These are phyloP conservation scores for Phrynocephalus forsythii DNA, from an alignment of 2,797 vertebrate species.

Conservation along the genomic window DNA sequence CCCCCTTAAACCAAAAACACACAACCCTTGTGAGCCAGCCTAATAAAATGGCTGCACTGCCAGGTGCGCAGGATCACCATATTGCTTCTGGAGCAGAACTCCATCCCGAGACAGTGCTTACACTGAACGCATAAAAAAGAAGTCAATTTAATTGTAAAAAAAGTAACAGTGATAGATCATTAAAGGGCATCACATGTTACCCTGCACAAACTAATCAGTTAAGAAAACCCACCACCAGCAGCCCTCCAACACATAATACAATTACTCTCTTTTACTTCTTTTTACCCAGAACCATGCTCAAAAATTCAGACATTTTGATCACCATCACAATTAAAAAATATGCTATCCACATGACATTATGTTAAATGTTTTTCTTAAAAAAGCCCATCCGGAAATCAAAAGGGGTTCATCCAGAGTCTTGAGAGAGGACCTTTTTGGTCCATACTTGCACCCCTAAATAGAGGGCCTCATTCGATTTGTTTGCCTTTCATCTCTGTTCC, in stretches of 20 bases:
- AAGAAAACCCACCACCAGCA: background rate
- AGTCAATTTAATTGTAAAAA: slow-evolving; percentile 40
- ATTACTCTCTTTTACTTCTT: slow-evolving; percentile 45
- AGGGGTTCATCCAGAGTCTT: background rate
- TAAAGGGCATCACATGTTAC: slow-evolving; percentile 39
- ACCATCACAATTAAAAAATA: background rate
- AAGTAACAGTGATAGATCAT: slow-evolving; percentile 49
- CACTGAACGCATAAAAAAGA: slow-evolving; percentile 44
- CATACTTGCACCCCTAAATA: slow-evolving; percentile 53
- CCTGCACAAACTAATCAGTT: slow-evolving; percentile 33
- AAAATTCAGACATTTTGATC: background rate
- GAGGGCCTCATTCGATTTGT: slow-evolving; percentile 68
- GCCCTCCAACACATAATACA: background rate
- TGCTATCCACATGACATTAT: slow-evolving; percentile 23
- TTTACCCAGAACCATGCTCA: background rate
- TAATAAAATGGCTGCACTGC: slow-evolving; percentile 35
- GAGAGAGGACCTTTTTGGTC: slow-evolving; percentile 13
- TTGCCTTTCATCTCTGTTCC: slow-evolving; percentile 13
- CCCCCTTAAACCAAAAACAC: slow-evolving; percentile 34
- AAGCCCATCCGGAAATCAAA: background rate
- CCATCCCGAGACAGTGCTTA: slow-evolving; percentile 34
- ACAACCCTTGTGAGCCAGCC: slow-evolving; percentile 34
- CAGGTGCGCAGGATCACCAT: slow-evolving; percentile 45
- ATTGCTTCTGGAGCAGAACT: slow-evolving; percentile 15
- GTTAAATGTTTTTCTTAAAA: background rate